Evolutionary conservation across 1,140 invertebrate species (phyloP).

Genomic region (Drosophila kanapiae): DNA sequence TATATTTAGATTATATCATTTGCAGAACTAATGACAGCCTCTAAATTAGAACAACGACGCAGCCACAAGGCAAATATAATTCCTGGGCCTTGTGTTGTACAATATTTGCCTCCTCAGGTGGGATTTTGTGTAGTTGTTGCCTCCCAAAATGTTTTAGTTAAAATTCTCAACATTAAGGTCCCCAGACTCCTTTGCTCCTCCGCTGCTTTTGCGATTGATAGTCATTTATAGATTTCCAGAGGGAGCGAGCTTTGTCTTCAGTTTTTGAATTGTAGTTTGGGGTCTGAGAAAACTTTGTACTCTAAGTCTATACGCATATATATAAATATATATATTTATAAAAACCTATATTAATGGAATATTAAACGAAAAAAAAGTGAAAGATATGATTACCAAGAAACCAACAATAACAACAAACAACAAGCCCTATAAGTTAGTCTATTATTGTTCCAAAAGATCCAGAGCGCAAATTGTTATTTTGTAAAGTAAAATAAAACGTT

Average conservation of each 20-base stretch:
- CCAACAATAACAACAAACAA: slow-evolving; percentile 25
- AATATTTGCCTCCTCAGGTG: slow-evolving; percentile 45
- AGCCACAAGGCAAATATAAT: background rate
- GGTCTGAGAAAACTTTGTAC: slow-evolving; percentile 56
- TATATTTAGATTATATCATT: slow-evolving; percentile 32
- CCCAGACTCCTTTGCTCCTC: slow-evolving; percentile 18
- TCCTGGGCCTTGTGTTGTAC: slow-evolving; percentile 6
- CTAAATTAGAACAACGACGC: background rate
- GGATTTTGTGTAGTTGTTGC: slow-evolving; percentile 47
- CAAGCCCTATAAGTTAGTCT: slow-evolving; percentile 51
- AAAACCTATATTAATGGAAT: slow-evolving; percentile 46
- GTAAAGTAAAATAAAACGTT: slow-evolving; percentile 49
- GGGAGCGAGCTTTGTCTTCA: slow-evolving; percentile 12
- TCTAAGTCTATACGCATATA: slow-evolving; percentile 65
- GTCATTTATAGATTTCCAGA: background rate
- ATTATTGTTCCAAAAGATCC: slow-evolving; percentile 63
- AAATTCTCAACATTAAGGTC: slow-evolving; percentile 47
- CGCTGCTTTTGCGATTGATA: slow-evolving; percentile 11
- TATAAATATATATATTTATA: slow-evolving; percentile 51
- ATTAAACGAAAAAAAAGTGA: slow-evolving; percentile 30
- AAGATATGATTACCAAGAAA: slow-evolving; percentile 25
- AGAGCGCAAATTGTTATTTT: slow-evolving; percentile 78
- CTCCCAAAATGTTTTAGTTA: slow-evolving; percentile 38
- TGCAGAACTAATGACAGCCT: slow-evolving; percentile 39
- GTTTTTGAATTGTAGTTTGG: slow-evolving; percentile 44